These are phyloP conservation scores for Gasteruption jaculator DNA, from an alignment of 2,888 invertebrate genomes.

Conservation along the genomic window DNA sequence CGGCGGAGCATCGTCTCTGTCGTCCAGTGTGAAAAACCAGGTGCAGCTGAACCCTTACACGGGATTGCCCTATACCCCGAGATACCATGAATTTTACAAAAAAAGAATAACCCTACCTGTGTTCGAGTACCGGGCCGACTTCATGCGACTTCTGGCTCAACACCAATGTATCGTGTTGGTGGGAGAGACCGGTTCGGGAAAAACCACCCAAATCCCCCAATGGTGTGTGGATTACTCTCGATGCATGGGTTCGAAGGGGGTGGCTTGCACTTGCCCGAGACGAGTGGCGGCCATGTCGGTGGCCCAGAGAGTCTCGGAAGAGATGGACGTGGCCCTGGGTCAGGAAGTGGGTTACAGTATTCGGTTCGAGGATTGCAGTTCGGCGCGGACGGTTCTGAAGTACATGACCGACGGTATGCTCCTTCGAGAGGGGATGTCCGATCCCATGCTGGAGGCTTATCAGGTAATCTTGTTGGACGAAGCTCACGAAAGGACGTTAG, in stretches of 20 bases:
- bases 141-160: conserved; percentile 87
- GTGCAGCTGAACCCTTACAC: conserved; percentile 70
- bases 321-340: conserved; percentile 94
- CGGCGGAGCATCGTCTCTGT: conserved; percentile 54
- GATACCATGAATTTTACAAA: conserved; percentile 83
- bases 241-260: conserved; percentile 67
- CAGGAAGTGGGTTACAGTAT: conserved; percentile 95
- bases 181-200: conserved; percentile 99
- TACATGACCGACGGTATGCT: conserved; percentile 99
- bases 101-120: conserved; percentile 92
- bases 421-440: conserved; percentile 97
- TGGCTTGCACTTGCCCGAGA: conserved; percentile 95
- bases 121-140: conserved; percentile 96
- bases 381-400: conserved; percentile 88
- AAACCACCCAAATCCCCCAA: conserved; percentile 99
- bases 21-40: conserved; percentile 50
- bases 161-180: conserved; percentile 95
- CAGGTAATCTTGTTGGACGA: conserved; percentile 95
- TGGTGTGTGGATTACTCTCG: conserved; percentile 81
- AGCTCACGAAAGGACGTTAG: conserved; percentile 97
- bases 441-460: conserved; percentile 95
- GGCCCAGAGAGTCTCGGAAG: conserved; percentile 96
- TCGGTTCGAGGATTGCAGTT: conserved; percentile 98
- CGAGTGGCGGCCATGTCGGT: conserved; percentile 99
- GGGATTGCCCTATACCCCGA: conserved; percentile 78